A percentile compares a stretch with the other conserved stretches of the same genome.
phyloP scores from a whole-genome alignment of 2,113 vertebrate genomes.

The Pomatorhinus ruficollis region DNA sequence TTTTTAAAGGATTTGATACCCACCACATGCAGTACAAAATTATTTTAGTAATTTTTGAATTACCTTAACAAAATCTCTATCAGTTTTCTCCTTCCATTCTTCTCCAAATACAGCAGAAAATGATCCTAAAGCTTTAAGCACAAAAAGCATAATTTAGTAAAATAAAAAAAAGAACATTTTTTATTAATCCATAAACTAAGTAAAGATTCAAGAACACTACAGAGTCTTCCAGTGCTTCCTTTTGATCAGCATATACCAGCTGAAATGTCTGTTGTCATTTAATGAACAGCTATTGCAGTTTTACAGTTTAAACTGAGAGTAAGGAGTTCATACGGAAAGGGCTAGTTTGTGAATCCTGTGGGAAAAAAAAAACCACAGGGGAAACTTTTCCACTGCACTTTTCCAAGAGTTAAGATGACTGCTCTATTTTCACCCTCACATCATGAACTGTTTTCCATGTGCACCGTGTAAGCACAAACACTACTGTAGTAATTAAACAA shows the following conservation, averaged over 20 bases:
- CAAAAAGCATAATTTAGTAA: constrained; percentile 60
- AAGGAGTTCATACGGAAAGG: neutral
- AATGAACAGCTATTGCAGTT: neutral
- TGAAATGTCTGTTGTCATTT: neutral
- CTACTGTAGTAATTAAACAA: neutral
- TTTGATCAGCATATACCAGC: neutral
- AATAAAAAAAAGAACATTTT: neutral
- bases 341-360: neutral
- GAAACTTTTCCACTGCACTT: neutral
- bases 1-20: neutral
- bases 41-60: constrained; percentile 45
- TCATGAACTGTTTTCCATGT: neutral
- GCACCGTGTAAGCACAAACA: neutral
- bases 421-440: neutral
- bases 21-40: neutral
- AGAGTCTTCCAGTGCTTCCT: neutral
- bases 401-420: neutral
- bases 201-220: neutral
- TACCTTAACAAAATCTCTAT: constrained; percentile 97
- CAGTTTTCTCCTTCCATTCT: constrained; percentile 99
- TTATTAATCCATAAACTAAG: neutral
- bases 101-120: constrained; percentile 96
- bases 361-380: neutral
- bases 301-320: neutral
- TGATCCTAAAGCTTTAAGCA: constrained; percentile 89